Evolutionary conservation across 2,797 vertebrate species (phyloP).

Genomic region (Microctenopoma steveboyesi): DNA sequence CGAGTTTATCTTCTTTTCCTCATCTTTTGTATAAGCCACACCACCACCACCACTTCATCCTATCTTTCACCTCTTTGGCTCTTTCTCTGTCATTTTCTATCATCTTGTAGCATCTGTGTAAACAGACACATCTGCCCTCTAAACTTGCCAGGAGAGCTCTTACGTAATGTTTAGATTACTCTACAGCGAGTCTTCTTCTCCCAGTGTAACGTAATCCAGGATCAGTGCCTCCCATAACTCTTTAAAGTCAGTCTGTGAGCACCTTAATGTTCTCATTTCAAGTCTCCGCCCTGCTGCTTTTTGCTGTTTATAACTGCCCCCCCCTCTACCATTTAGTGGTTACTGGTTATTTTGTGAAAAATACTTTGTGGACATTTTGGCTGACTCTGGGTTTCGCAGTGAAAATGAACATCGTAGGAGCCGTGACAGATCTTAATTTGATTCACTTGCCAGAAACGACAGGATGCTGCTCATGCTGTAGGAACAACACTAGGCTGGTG

Average conservation of each 20-base stretch:
- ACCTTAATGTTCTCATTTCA: constrained; percentile 71
- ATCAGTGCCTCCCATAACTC: constrained; percentile 67
- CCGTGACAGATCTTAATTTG: constrained; percentile 73
- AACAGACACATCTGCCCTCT: constrained; percentile 73
- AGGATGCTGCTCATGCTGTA: constrained; percentile 67
- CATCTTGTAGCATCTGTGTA: constrained; percentile 70
- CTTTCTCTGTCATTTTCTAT: constrained; percentile 37
- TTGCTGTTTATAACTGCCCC: constrained; percentile 53
- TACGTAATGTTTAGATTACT: constrained; percentile 76
- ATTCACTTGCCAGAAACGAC: constrained; percentile 69
- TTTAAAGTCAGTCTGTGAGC: constrained; percentile 58
- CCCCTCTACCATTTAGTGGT: constrained; percentile 52
- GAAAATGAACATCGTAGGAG: constrained; percentile 59
- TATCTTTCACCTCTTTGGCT: constrained; percentile 35
- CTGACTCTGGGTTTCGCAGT: constrained; percentile 60
- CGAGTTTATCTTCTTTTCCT: background rate
- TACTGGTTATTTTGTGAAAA: constrained; percentile 49
- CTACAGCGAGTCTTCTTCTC: constrained; percentile 64
- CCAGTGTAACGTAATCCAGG: constrained; percentile 60
- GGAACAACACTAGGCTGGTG: constrained; percentile 44
- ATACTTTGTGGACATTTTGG: constrained; percentile 47
- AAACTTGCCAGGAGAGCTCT: constrained; percentile 66
- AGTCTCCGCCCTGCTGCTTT: constrained; percentile 38
- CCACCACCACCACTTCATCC: background rate
- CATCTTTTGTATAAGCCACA: constrained; percentile 1